Evolutionary conservation across 1,140 invertebrate genomes (phyloP).

Genomic region (Drosophila asahinai): DNA sequence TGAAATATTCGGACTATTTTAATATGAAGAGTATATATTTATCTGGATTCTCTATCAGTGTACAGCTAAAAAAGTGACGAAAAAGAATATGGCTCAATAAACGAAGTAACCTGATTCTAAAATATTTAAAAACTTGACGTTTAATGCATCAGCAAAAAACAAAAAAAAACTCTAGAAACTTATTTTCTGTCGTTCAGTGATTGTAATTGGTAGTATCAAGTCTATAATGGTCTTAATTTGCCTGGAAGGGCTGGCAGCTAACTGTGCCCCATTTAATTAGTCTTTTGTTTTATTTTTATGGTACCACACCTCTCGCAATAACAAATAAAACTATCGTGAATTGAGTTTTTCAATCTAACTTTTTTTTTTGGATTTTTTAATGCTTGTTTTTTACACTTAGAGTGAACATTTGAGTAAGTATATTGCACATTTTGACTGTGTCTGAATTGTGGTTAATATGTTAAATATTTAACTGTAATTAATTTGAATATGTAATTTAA

Average conservation of each 20-base stretch:
- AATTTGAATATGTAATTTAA: constrained; percentile 25
- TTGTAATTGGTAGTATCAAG: background rate
- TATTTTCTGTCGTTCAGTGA: too few relatives aligned
- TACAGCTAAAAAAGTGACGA: background rate
- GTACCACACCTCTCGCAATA: constrained; percentile 20
- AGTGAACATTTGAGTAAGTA: constrained; percentile 62
- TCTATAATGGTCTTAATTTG: background rate
- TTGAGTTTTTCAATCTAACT: constrained; percentile 42
- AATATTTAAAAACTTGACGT: too few relatives aligned
- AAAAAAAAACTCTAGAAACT: too few relatives aligned
- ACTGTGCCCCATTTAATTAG: background rate
- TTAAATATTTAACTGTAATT: constrained; percentile 38
- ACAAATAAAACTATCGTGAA: constrained; percentile 54
- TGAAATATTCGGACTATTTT: background rate
- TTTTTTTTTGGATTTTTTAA: constrained; percentile 58
- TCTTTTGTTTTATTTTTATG: background rate
- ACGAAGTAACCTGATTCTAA: too few relatives aligned
- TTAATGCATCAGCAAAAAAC: too few relatives aligned
- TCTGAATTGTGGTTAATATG: constrained; percentile 37
- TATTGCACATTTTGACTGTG: constrained; percentile 39
- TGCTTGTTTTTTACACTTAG: constrained; percentile 65
- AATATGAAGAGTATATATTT: background rate
- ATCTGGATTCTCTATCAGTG: background rate
- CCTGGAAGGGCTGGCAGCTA: constrained; percentile 8
- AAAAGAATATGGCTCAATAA: background rate